These are phyloP conservation scores for Vombatus ursinus DNA, from an alignment of 2,113 vertebrate species.

Conservation along the genomic window DNA sequence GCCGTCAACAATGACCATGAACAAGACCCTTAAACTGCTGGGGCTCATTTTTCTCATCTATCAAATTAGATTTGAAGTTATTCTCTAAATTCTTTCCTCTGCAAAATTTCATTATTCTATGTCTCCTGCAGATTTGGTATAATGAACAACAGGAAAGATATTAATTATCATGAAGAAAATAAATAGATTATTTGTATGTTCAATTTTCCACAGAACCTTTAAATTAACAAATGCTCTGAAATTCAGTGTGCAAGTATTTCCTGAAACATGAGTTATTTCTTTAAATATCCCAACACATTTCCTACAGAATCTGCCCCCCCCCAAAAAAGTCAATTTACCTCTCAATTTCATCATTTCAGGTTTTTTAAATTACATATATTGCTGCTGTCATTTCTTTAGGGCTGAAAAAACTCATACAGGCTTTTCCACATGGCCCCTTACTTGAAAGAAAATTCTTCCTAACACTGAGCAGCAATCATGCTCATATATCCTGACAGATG, in stretches of 20 bases:
- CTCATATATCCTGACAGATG: conserved; percentile 63
- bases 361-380: conserved; percentile 59
- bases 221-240: background rate
- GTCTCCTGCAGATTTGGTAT: background rate
- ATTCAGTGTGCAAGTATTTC: background rate
- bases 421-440: conserved; percentile 27
- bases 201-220: background rate
- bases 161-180: background rate
- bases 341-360: background rate
- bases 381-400: conserved; percentile 56
- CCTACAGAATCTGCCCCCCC: background rate
- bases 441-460: conserved; percentile 51
- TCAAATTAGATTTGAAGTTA: background rate
- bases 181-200: background rate
- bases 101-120: background rate
- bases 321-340: background rate
- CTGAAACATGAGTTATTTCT: conserved; percentile 11
- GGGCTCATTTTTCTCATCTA: background rate
- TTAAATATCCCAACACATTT: conserved; percentile 62
- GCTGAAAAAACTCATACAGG: background rate
- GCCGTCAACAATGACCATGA: background rate
- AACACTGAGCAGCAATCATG: conserved; percentile 51
- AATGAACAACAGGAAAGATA: background rate
- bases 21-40: background rate
- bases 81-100: background rate